phyloP scores from a whole-genome alignment of 2,888 invertebrate genomes.

The Dynastes tityus region DNA sequence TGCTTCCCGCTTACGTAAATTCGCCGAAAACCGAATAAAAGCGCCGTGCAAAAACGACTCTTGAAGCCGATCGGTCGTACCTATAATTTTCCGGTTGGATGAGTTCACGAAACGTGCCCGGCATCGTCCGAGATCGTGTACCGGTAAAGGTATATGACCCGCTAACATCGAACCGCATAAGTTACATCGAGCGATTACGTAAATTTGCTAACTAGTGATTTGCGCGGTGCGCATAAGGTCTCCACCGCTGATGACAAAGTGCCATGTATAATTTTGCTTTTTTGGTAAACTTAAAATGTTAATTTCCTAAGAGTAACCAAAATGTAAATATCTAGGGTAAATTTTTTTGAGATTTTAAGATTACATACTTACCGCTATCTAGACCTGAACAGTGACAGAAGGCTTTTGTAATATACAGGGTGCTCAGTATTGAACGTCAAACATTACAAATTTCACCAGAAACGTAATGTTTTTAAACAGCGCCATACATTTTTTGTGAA shows the following conservation, averaged over 20 bases:
- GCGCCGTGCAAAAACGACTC: background rate
- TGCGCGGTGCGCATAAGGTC: background rate
- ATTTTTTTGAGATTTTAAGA: no score
- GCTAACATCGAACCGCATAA: background rate
- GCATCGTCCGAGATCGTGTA: slow-evolving; percentile 10
- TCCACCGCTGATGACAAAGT: background rate
- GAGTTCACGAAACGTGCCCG: slow-evolving; percentile 7
- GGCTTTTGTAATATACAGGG: no score
- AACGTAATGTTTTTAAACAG: no score
- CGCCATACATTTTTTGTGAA: no score
- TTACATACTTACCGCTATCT: no score
- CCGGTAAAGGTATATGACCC: slow-evolving; percentile 18
- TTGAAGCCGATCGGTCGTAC: background rate
- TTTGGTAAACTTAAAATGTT: background rate
- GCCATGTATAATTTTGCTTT: background rate
- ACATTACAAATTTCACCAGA: no score
- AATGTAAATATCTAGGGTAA: no score
- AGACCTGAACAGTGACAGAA: no score
- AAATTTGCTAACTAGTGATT: background rate
- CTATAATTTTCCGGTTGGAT: slow-evolving; percentile 21
- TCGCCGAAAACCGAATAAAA: background rate
- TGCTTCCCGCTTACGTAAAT: background rate
- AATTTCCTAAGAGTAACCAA: no score
- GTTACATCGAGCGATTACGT: background rate
- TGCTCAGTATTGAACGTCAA: no score